Evolutionary conservation across 2,888 invertebrate species (phyloP).

Genomic region (Geophilus truncorum): DNA sequence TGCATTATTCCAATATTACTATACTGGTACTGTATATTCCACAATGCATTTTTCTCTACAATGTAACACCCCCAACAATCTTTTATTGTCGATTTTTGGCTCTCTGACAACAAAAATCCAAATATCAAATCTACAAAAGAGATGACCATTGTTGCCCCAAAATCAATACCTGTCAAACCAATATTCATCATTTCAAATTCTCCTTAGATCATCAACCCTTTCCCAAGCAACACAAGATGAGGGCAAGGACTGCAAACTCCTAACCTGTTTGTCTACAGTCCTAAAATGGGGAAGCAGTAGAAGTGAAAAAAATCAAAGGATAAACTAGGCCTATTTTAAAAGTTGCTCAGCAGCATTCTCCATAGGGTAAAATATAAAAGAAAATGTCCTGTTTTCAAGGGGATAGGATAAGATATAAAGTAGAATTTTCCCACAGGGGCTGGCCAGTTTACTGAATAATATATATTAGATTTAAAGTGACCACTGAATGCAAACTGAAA

Average conservation of each 20-base stretch:
- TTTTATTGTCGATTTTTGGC: too few species aligned
- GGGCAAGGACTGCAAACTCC: neutral
- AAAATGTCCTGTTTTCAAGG: neutral
- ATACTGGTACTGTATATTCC: too few species aligned
- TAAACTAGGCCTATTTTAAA: neutral
- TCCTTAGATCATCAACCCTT: neutral
- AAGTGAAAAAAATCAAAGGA: neutral
- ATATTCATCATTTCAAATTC: neutral
- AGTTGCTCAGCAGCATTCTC: neutral
- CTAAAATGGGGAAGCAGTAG: neutral
- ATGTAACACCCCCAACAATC: too few species aligned
- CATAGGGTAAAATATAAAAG: neutral
- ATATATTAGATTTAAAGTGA: neutral
- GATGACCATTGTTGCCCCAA: neutral
- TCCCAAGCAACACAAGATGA: neutral
- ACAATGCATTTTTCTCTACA: too few species aligned
- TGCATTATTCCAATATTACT: too few species aligned
- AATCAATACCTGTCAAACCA: neutral
- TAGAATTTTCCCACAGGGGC: neutral
- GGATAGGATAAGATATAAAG: neutral
- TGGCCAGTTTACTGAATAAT: neutral
- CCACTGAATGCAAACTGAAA: too few species aligned
- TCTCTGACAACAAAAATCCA: too few species aligned
- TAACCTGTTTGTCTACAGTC: neutral
- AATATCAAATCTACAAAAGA: too few species aligned